A percentile compares a stretch with the other conserved stretches of the same genome.
These are phyloP conservation scores for Artibeus jamaicensis DNA, from an alignment of 2,797 vertebrate species.

Conservation along the genomic window DNA sequence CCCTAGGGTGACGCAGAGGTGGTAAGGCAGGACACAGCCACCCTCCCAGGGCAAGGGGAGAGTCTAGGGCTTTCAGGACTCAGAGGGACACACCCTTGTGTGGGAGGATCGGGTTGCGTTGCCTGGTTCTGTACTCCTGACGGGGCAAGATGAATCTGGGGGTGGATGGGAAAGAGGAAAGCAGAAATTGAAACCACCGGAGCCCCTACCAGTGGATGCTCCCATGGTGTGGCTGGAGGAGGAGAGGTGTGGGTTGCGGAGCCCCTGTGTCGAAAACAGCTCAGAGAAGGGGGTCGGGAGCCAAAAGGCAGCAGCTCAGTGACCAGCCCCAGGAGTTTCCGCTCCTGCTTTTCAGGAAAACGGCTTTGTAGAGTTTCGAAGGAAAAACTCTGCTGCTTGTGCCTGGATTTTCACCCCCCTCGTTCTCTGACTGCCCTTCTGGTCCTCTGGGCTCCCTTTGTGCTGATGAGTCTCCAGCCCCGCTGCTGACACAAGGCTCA, in stretches of 20 bases:
- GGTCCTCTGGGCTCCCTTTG: too few species aligned
- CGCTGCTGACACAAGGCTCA: too few species aligned
- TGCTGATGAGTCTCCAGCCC: too few species aligned
- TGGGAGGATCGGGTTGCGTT: neutral
- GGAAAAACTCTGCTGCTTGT: neutral
- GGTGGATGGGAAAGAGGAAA: neutral
- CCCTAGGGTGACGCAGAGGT: neutral
- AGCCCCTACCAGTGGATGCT: fast-evolving
- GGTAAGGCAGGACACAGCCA: neutral
- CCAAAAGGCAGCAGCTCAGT: neutral
- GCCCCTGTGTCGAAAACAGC: neutral
- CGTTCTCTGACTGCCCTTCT: neutral
- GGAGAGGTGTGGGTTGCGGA: neutral
- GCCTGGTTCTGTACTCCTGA: neutral
- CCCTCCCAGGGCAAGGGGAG: neutral
- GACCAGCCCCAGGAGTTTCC: neutral
- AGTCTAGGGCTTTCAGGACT: neutral
- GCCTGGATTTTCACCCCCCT: neutral
- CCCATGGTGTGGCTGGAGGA: neutral
- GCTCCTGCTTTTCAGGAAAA: neutral
- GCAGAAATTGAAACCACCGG: neutral
- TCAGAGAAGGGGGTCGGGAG: too few species aligned
- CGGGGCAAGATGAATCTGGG: neutral
- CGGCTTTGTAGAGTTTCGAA: neutral
- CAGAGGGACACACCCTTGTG: neutral